Base-by-base conservation (phyloP, 2,888 invertebrate genomes). In the Hartigia nigra region DNA sequence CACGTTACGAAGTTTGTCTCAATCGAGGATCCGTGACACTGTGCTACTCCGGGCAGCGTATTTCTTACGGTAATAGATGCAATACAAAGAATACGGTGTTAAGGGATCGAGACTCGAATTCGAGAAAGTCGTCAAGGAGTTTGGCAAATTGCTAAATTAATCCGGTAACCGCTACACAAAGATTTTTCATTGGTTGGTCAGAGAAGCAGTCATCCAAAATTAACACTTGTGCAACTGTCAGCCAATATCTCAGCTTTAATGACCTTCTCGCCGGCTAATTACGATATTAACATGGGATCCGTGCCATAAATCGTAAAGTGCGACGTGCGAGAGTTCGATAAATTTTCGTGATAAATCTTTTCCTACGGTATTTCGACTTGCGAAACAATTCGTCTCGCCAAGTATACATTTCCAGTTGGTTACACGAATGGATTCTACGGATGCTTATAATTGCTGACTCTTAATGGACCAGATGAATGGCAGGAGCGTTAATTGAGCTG, bases 201-300 rank as follows among this genome's bases (percentile, higher is more conserved):
- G 23, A 31, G 72, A 72, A 72, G 32, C 72, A 23, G 4, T n/a
- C n/a, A 32, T 75, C 75, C 75, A 75, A 75, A 75, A 31, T 75
- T 75, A 75, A 75, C 75, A 36, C 35, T 36, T 36, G 35, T 34
- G 74, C 74, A 55, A 76, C 76, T 69, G 76, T 69, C 76, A 76
- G 36, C 39, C 69, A 31, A 74, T 77, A 79, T 79, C 74, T 79
- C 79, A 79, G 37, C 12, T 36, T 77, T 77, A 77, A 79, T 77
- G 79, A 79, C 76, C 79, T 74, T 77, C 70, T 74, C 37, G 14
- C 70, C 69, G 72, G 69, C 79, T 79, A 79, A 79, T 79, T 79
- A 79, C 76, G 76, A 76, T 79, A 79, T 79, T 79, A 79, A 79
- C 69, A 36, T 34, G 55, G 37, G 37, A 36, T 34, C 34, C 70